Evolutionary conservation across 2,797 vertebrate genomes (phyloP).

Genomic region (Coendou prehensilis): DNA sequence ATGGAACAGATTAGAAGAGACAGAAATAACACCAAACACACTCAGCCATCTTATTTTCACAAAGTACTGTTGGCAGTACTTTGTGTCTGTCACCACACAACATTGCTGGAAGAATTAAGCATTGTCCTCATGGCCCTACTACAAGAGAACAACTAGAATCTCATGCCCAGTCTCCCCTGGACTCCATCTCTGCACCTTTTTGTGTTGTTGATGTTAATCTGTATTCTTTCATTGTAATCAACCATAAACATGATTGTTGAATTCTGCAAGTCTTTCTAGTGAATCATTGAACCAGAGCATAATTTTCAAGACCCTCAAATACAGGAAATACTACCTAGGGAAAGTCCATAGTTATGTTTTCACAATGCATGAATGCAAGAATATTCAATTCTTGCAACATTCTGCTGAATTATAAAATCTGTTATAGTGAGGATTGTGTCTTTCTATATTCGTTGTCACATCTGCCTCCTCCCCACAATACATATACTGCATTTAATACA

Average conservation of each 20-base stretch:
- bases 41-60: too few species aligned
- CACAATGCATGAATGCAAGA: background rate
- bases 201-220: background rate
- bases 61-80: background rate
- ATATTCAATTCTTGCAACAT: conserved; percentile 20
- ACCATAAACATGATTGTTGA: background rate
- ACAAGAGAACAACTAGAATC: background rate
- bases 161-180: background rate
- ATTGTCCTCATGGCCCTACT: too few species aligned
- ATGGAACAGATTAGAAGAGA: too few species aligned
- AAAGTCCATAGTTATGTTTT: conserved; percentile 6
- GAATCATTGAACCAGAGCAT: background rate
- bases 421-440: background rate
- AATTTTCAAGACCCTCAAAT: background rate
- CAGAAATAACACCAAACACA: too few species aligned
- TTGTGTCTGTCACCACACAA: background rate
- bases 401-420: conserved; percentile 27
- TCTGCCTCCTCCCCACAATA: background rate
- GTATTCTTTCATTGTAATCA: background rate
- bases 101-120: background rate
- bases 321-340: background rate
- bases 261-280: background rate
- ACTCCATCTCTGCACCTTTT: background rate
- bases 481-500: background rate
- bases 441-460: background rate